phyloP scores from a whole-genome alignment of 23 tunicate genomes.

The Phallusia fumigata region DNA sequence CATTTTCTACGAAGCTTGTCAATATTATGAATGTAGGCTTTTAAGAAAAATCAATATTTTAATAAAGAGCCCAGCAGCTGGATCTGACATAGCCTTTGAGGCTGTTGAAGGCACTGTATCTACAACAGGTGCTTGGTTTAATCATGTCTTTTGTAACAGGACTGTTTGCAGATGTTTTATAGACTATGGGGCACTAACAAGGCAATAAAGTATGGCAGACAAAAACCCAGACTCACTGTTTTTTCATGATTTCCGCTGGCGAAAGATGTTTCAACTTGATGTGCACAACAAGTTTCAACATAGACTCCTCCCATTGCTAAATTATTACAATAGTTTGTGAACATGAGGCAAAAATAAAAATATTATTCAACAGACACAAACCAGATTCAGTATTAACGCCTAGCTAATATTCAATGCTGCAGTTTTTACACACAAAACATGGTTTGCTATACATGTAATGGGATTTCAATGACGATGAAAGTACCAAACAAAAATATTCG shows the following conservation, averaged over 20 bases:
- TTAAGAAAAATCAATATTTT: conserved; percentile 6
- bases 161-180: neutral
- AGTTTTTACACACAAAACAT: too few relatives aligned
- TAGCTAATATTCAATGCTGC: too few relatives aligned
- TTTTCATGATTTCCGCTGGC: conserved; percentile 31
- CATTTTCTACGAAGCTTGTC: neutral
- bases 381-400: too few relatives aligned
- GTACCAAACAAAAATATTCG: too few relatives aligned
- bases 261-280: conserved; percentile 12
- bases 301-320: neutral
- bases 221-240: conserved; percentile 30
- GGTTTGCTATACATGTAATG: too few relatives aligned
- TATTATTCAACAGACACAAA: neutral
- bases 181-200: too few relatives aligned
- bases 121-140: neutral
- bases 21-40: neutral
- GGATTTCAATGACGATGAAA: too few relatives aligned
- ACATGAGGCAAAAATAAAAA: neutral
- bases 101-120: neutral
- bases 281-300: neutral
- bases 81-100: neutral
- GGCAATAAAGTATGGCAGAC: neutral
- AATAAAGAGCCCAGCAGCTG: neutral
- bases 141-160: neutral
- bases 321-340: neutral